Conservation (phyloP, 2,888 invertebrate genomes). For the Dione juno region DNA sequence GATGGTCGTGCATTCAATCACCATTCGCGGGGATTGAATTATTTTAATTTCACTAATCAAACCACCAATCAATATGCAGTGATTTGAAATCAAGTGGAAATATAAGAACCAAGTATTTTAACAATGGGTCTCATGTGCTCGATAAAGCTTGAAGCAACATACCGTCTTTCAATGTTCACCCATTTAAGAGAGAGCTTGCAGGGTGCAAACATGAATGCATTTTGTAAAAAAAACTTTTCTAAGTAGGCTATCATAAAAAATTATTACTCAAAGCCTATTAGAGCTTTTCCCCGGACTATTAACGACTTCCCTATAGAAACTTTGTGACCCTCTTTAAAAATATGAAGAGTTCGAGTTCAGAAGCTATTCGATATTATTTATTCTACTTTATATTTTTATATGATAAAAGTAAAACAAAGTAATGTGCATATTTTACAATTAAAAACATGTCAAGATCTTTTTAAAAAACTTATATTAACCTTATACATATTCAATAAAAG, state of each 20-base stretch:
- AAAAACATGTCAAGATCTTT: not conserved
- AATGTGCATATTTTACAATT: not conserved
- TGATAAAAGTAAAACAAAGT: not conserved
- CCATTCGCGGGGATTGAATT: too few species aligned
- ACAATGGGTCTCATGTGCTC: too few species aligned
- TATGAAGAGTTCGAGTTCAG: not conserved
- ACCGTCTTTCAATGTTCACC: too few species aligned
- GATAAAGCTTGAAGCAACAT: too few species aligned
- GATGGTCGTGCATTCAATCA: too few species aligned
- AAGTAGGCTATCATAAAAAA: not conserved
- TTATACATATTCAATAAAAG: too few species aligned
- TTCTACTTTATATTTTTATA: not conserved
- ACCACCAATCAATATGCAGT: too few species aligned
- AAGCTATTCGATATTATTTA: not conserved
- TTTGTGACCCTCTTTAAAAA: slow-evolving; percentile 1
- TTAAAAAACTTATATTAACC: not conserved
- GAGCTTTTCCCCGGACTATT: slow-evolving; percentile 1
- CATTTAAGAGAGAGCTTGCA: too few species aligned
- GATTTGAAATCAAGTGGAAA: too few species aligned
- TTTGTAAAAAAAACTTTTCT: not conserved
- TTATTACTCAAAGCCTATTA: slow-evolving; percentile 1
- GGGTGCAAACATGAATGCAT: too few species aligned
- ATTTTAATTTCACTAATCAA: too few species aligned
- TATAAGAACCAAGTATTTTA: too few species aligned
- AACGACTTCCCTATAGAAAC: not conserved